A percentile compares a stretch with the other conserved stretches of the same genome.
Conservation (phyloP, 2,797 vertebrate genomes). For the Clarias laeviceps region DNA sequence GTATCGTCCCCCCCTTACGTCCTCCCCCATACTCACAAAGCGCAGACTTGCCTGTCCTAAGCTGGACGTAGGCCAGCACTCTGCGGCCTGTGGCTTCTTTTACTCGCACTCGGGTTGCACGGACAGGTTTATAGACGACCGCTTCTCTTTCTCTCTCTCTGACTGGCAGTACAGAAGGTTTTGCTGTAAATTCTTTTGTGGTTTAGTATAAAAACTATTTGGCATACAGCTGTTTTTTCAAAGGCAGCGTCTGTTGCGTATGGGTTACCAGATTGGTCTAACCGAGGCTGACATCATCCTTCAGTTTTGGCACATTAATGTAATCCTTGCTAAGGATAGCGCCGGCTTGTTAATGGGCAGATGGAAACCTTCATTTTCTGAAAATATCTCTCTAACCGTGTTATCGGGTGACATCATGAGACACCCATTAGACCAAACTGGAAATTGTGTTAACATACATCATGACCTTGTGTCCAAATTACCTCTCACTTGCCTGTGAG, state of each 20-base stretch:
- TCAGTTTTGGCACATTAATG: constrained; percentile 2
- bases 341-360: neutral
- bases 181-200: constrained; percentile 25
- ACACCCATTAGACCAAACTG: neutral
- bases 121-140: constrained; percentile 31
- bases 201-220: neutral
- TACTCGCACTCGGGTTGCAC: neutral
- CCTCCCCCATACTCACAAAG: constrained; percentile 33
- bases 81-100: constrained; percentile 25
- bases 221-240: constrained; percentile 28
- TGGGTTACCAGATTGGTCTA: constrained; percentile 14
- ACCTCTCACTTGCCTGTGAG: neutral
- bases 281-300: constrained; percentile 15
- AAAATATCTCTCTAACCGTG: neutral
- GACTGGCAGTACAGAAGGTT: neutral
- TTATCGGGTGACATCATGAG: constrained; percentile 8
- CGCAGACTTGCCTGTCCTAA: constrained; percentile 19
- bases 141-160: neutral
- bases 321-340: neutral
- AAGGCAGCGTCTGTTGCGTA: constrained; percentile 8
- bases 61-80: constrained; percentile 31
- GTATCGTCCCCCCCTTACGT: neutral
- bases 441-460: neutral
- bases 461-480: neutral
- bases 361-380: neutral